Evolutionary conservation across 1,140 invertebrate genomes (phyloP), one percentile per base, ranked within the genome.

Genomic region (Eueides isabella): DNA sequence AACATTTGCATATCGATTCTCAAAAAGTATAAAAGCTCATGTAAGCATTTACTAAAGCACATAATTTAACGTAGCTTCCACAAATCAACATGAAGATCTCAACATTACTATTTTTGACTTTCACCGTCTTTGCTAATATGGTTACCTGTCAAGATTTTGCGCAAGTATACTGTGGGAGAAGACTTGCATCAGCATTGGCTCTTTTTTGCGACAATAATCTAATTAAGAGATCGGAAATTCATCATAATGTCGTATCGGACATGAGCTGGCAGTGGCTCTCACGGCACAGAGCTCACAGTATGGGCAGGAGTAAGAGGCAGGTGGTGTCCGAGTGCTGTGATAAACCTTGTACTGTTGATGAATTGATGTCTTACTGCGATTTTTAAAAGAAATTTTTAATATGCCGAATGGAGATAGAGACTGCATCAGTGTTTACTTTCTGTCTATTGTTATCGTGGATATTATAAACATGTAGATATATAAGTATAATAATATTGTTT

Each of bases 241-340:
- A 41, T 23, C 19, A 67, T 19, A 48, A 11, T 5, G 0, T 5
- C 2, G 66, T 5, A 31, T 48, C 19, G 1, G 67, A 35, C 5
- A 23, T 26, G 30, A 55, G 7, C 26, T 74, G 68, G 74, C 76
- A 74, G 1, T 80, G 76, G 74, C 71, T 80, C 16, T n/a, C 66
- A 9, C 71, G 35, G 16, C 67, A 64, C 63, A 7, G 29, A 14
- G 74, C 79, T n/a, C 72, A 63, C 35, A 69, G 68, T 28, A 70
- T 78, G 6, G 70, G 62, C 12, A 72, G 66, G 38, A 30, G 41
- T 6, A 67, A 67, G 38, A 48, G 66, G 5, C 38, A 65, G 33
- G 12, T 41, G 12, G 23, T 44, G 2, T 55, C 74, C 11, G 76
- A 80, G 55, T 81, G 82, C 48, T 84, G 82, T 23, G 76, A 80